Evolutionary conservation across 37 sponge, comb jelly and placozoan genomes (phyloP).

Genomic region (Oscarella lobularis): DNA sequence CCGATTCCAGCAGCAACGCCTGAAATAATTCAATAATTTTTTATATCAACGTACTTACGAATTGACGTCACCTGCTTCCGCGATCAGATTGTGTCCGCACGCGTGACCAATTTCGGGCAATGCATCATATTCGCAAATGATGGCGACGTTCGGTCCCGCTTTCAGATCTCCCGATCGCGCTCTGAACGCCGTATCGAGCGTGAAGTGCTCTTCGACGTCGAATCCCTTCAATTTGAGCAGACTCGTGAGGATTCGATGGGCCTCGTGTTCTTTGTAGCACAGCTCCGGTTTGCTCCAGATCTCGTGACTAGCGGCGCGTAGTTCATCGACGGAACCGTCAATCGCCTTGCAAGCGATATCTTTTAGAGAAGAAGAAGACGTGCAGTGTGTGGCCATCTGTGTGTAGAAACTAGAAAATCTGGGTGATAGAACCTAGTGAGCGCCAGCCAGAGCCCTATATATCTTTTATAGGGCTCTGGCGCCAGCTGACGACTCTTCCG

Average conservation of each 20-base stretch:
- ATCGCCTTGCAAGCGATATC: constrained; percentile 9
- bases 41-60: too few species aligned
- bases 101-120: constrained; percentile 90
- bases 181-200: constrained; percentile 55
- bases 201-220: constrained; percentile 33
- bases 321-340: background rate
- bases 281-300: constrained; percentile 44
- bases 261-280: constrained; percentile 28
- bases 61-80: constrained; percentile 91
- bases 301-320: constrained; percentile 9
- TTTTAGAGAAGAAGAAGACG: too few species aligned
- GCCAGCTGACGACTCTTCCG: too few species aligned
- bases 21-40: too few species aligned
- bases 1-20: constrained; percentile 80
- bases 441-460: too few species aligned
- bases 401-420: too few species aligned
- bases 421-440: too few species aligned
- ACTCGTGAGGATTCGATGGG: constrained; percentile 31
- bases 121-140: constrained; percentile 88
- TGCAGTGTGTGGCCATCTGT: too few species aligned
- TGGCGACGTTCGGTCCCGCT: constrained; percentile 25
- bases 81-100: constrained; percentile 92
- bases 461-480: too few species aligned
- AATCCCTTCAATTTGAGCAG: constrained; percentile 55
- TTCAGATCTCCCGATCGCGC: constrained; percentile 18